Conservation (phyloP, 1,140 invertebrate species). For the Tachypleus tridentatus region DNA sequence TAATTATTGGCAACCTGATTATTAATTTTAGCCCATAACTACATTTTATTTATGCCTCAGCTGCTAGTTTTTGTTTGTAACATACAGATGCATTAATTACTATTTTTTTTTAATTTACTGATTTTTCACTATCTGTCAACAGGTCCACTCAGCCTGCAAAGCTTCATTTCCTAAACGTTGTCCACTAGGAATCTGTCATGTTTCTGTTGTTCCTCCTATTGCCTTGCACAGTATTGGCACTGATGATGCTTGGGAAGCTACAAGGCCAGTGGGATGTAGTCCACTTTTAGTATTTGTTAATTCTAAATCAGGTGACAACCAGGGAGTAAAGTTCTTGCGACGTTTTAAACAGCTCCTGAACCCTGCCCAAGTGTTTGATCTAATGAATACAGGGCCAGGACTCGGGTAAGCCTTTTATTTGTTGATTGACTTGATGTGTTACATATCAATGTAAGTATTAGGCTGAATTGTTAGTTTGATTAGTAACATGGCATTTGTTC, state of each 20-base stretch:
- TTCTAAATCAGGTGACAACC: constrained; percentile 94
- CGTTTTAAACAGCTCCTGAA: constrained; percentile 92
- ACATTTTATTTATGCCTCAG: too few species aligned
- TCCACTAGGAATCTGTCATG: constrained; percentile 67
- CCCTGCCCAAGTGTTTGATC: constrained; percentile 94
- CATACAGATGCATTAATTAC: too few species aligned
- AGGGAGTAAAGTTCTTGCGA: constrained; percentile 85
- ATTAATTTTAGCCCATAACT: too few species aligned
- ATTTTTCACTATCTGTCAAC: neutral
- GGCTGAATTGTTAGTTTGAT: too few species aligned
- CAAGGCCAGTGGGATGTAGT: constrained; percentile 60
- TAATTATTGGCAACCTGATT: too few species aligned
- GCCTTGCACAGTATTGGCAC: constrained; percentile 73
- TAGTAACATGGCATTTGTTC: too few species aligned
- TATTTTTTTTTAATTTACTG: too few species aligned
- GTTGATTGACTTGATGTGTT: too few species aligned
- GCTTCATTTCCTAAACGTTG: constrained; percentile 53
- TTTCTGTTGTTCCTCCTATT: constrained; percentile 81
- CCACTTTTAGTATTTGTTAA: constrained; percentile 93
- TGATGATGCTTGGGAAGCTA: constrained; percentile 83
- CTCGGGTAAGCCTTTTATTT: constrained; percentile 50
- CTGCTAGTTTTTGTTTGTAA: too few species aligned
- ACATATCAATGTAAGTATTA: too few species aligned
- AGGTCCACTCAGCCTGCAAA: constrained; percentile 76
- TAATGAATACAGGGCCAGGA: constrained; percentile 70